phyloP scores from a whole-genome alignment of 2,113 vertebrate species.

The Thymallus thymallus region DNA sequence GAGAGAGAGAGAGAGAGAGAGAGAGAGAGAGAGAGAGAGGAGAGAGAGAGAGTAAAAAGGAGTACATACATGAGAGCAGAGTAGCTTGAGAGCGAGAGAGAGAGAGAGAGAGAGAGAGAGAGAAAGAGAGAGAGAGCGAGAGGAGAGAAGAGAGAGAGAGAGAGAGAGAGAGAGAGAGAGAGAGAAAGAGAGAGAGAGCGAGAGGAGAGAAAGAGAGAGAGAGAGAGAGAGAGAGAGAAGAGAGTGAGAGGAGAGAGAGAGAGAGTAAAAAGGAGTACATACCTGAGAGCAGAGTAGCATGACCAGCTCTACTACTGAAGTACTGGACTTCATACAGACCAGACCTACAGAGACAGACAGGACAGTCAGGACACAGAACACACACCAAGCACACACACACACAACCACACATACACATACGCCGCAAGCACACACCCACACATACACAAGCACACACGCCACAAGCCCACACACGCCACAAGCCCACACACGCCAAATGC shows the following conservation, averaged over 20 bases:
- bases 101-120: no score
- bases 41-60: no score
- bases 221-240: neutral
- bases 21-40: no score
- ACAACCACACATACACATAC: conserved; percentile 5
- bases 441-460: neutral
- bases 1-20: no score
- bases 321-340: conserved; percentile 99
- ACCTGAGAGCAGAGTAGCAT: conserved; percentile 99
- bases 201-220: neutral
- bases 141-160: no score
- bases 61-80: no score
- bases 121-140: no score
- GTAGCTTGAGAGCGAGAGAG: no score
- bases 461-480: conserved; percentile 7
- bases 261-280: conserved; percentile 31
- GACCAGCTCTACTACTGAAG: conserved; percentile 95
- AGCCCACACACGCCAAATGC: neutral
- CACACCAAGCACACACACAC: conserved; percentile 6
- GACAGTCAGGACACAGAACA: conserved; percentile 6
- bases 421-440: neutral
- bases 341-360: conserved; percentile 76
- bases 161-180: neutral
- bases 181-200: neutral
- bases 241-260: neutral